A percentile compares a stretch with the other conserved stretches of the same genome.
Conservation (phyloP, 2,113 vertebrate genomes). For the Arvicanthis niloticus region DNA sequence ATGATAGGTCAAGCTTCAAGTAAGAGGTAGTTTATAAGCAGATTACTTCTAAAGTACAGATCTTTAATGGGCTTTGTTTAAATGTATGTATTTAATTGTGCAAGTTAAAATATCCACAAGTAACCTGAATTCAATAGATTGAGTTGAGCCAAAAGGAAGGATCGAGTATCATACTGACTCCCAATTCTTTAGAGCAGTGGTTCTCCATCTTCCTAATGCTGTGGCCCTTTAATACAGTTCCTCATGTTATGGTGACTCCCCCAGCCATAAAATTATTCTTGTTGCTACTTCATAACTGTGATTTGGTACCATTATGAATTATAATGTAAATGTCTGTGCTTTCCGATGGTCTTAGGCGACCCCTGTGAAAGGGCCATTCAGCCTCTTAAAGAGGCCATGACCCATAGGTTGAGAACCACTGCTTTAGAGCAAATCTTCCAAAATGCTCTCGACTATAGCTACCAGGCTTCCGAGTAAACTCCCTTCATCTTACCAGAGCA, state of each 20-base stretch:
- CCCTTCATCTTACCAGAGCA: not conserved
- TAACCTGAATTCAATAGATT: not conserved
- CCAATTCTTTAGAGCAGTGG: not conserved
- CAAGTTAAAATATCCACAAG: not conserved
- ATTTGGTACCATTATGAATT: not conserved
- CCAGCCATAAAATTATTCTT: not conserved
- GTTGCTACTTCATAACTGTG: not conserved
- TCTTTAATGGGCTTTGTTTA: constrained; percentile 11
- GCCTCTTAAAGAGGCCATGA: not conserved
- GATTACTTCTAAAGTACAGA: not conserved
- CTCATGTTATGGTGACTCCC: not conserved
- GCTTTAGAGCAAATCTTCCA: not conserved
- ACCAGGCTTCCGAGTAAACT: not conserved
- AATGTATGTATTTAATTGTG: constrained; percentile 9
- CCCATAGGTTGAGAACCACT: not conserved
- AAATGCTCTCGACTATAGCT: constrained; percentile 3
- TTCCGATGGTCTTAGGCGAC: not conserved
- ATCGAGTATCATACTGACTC: not conserved
- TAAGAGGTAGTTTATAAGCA: not conserved
- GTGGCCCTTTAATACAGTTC: not conserved
- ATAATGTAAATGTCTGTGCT: not conserved
- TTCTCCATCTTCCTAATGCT: not conserved
- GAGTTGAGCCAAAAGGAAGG: not conserved
- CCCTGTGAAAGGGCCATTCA: not conserved
- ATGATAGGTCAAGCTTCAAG: not conserved